Evolutionary conservation across 2,888 invertebrate genomes (phyloP), one percentile per base, ranked within the genome.

Genomic region (Cryptocheilus praepositus): DNA sequence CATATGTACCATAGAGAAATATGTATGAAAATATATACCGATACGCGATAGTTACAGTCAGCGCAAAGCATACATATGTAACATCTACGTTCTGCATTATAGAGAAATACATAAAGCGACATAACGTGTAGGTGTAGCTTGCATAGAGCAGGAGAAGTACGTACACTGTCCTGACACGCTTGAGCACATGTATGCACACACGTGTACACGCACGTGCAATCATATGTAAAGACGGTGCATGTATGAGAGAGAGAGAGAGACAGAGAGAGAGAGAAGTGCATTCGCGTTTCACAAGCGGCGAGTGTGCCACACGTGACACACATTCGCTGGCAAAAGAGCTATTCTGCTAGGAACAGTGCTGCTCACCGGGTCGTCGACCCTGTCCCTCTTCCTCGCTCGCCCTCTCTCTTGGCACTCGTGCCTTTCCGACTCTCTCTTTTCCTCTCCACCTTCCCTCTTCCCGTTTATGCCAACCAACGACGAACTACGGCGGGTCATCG

Each of bases 261-360:
- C 3, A 28, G 28, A 28, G 28, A 36, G 36, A 36, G 36, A 36
- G 36, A 22, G 55, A 16, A 49, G 49, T 19, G 21, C 21, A 22
- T 22, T 52, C 22, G 52, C 22, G 52, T 22, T 49, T 52, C 52
- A 52, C 52, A 22, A 71, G 73, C 69, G 74, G 74, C 76, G 77
- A 76, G 69, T 71, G 64, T 58, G 76, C 74, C 80, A 81, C 81
- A 80, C 81, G 82, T 83, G 84, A 84, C 84, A 84, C 80, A 84
- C 84, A 84, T 84, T 84, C 75, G 81, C 77, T 80, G 77, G 81
- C 80, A 77, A 84, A 83, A 83, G 82, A 83, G 84, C 82, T 84
- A 84, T 82, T 84, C 84, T 79, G 81, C 79, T 82, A 83, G 82
- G 71, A 82, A 82, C 83, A 78, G 77, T 78, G 75, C 79, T 78